phyloP scores from a whole-genome alignment of 2,888 invertebrate genomes.

The Caenorhabditis japonica region DNA sequence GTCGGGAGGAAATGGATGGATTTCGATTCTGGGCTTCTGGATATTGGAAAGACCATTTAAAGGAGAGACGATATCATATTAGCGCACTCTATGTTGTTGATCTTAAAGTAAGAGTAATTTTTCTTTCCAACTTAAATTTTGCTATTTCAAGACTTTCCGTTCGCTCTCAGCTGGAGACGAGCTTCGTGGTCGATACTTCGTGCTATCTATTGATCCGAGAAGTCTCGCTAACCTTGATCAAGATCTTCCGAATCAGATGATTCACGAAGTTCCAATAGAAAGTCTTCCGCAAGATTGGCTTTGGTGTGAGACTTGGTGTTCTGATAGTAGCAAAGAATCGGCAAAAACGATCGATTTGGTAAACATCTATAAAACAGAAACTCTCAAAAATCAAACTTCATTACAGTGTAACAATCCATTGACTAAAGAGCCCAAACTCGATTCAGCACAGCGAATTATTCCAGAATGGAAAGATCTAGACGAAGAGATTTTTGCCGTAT shows the following conservation, averaged over 20 bases:
- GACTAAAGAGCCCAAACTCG: conserved; percentile 98
- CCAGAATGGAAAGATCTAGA: conserved; percentile 97
- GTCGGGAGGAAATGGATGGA: conserved; percentile 97
- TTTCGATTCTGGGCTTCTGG: conserved; percentile 98
- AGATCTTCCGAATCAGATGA: conserved; percentile 99
- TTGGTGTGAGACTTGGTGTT: conserved; percentile 99
- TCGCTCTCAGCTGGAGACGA: conserved; percentile 97
- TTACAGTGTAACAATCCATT: conserved; percentile 98
- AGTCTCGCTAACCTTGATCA: conserved; percentile 93
- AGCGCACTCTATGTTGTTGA: conserved; percentile 97
- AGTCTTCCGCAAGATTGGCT: conserved; percentile 99
- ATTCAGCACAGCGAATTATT: conserved; percentile 94
- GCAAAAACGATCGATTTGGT: conserved; percentile 95
- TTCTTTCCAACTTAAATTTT: neutral
- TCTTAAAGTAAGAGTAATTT: conserved; percentile 79
- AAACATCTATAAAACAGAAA: neutral
- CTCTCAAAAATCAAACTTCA: too few species aligned
- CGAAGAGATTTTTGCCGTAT: conserved; percentile 83
- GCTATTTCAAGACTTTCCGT: conserved; percentile 85
- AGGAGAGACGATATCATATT: conserved; percentile 87
- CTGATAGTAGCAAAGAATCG: conserved; percentile 86
- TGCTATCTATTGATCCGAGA: conserved; percentile 97
- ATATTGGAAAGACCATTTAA: conserved; percentile 97
- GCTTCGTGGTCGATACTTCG: conserved; percentile 97
- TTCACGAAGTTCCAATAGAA: conserved; percentile 96